Conservation (phyloP, 1,140 invertebrate species). For the Panagrolaimus sp. region DNA sequence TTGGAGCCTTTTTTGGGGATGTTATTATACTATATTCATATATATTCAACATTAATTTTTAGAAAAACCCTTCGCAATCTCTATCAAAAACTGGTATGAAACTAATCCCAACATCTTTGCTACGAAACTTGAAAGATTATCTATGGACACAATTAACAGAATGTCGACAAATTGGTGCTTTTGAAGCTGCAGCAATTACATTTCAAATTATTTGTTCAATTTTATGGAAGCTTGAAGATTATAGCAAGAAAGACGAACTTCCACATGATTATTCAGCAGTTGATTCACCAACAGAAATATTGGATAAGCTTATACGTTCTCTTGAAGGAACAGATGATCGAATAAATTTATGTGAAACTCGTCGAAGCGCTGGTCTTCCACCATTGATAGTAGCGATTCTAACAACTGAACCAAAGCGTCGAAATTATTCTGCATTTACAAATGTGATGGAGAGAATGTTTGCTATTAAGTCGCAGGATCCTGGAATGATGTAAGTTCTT, state of each 20-base stretch:
- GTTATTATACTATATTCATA: no score
- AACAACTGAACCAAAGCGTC: background rate
- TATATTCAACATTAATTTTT: background rate
- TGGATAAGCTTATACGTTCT: constrained; percentile 8
- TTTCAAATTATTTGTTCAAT: background rate
- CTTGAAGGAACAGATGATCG: background rate
- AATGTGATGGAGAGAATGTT: background rate
- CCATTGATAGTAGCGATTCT: background rate
- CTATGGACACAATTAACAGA: background rate
- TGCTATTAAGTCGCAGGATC: background rate
- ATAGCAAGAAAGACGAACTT: background rate
- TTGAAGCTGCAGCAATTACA: background rate
- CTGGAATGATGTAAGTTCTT: constrained; percentile 7
- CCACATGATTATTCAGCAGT: background rate
- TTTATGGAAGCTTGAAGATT: background rate
- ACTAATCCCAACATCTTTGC: background rate
- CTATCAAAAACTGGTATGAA: background rate
- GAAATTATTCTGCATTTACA: background rate
- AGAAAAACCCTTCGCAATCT: background rate
- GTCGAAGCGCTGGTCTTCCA: background rate
- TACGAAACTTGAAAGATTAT: background rate
- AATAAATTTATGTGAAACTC: background rate
- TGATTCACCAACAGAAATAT: background rate
- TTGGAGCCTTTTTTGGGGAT: no score
- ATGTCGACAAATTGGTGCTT: constrained; percentile 1